These are phyloP conservation scores for Aphis craccivora DNA, from an alignment of 1,140 invertebrate genomes.

Conservation along the genomic window DNA sequence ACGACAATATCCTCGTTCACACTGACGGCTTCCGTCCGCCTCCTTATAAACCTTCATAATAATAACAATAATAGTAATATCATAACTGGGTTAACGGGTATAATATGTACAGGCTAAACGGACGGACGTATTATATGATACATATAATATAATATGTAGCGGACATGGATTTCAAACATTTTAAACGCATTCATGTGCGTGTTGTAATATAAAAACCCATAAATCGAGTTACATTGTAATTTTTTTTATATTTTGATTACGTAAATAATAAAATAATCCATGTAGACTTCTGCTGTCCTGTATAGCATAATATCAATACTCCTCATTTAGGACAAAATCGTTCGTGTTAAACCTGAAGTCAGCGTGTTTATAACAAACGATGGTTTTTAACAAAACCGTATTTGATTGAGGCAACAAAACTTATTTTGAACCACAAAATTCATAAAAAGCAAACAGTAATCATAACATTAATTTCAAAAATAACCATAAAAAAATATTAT, in stretches of 20 bases:
- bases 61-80: neutral
- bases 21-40: constrained; percentile 52
- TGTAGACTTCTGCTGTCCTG: neutral
- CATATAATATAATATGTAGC: neutral
- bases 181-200: neutral
- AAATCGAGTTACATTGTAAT: neutral
- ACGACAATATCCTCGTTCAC: constrained; percentile 57
- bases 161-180: neutral
- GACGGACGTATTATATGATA: neutral
- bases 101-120: neutral
- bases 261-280: neutral
- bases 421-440: neutral
- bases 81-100: constrained; percentile 47
- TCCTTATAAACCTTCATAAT: constrained; percentile 22
- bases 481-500: no score
- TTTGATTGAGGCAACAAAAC: neutral
- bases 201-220: neutral
- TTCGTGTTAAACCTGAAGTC: neutral
- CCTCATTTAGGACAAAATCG: neutral
- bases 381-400: neutral
- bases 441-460: neutral
- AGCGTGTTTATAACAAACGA: neutral
- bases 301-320: neutral
- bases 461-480: no score
- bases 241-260: neutral